Conservation (phyloP, 2,113 vertebrate genomes). For the Mus spicilegus region DNA sequence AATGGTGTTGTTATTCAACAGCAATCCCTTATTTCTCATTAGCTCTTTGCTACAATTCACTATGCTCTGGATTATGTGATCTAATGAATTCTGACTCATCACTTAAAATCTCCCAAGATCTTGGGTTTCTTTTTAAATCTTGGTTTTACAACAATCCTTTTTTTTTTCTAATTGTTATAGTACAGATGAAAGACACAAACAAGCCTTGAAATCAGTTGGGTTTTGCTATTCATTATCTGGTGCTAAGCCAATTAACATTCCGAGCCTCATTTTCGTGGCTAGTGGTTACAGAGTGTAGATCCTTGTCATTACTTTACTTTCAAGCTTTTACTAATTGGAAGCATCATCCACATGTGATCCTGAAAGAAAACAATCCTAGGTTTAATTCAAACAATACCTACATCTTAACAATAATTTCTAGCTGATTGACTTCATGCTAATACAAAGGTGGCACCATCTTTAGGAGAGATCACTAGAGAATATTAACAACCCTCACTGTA, state of each 20-base stretch:
- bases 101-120: background rate
- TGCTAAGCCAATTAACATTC: background rate
- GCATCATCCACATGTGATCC: background rate
- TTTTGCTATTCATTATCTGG: background rate
- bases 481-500: background rate
- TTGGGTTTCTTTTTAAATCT: background rate
- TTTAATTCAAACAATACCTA: background rate
- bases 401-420: background rate
- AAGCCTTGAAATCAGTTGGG: background rate
- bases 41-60: background rate
- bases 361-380: background rate
- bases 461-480: background rate
- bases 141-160: background rate
- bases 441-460: background rate
- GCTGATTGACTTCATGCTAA: background rate
- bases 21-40: background rate
- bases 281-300: background rate
- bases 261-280: background rate
- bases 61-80: background rate
- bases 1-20: background rate
- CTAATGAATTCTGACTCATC: background rate
- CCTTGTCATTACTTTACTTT: background rate
- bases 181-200: background rate
- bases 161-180: background rate
- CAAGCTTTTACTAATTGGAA: background rate